A percentile compares a stretch with the other conserved stretches of the same genome.
phyloP scores from a whole-genome alignment of 2,113 vertebrate species.

The Aegithalos caudatus region DNA sequence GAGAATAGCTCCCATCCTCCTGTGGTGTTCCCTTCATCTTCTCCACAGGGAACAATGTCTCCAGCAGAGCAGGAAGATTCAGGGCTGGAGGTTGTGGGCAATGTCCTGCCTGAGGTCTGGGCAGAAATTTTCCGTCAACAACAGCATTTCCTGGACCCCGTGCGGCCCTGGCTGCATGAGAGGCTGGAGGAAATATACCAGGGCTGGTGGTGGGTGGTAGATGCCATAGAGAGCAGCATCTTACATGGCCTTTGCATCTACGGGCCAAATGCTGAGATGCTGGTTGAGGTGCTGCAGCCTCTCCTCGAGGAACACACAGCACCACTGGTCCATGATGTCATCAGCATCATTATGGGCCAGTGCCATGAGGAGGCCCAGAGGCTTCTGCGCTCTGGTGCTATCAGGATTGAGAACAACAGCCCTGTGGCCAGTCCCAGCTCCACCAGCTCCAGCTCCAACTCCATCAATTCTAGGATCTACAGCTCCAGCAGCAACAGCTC shows the following conservation, averaged over 20 bases:
- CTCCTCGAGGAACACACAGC: neutral
- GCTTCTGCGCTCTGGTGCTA: neutral
- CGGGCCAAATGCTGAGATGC: neutral
- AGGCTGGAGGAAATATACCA: neutral
- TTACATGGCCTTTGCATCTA: neutral
- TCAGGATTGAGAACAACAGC: fast-evolving
- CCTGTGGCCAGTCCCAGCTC: neutral
- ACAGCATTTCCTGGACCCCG: neutral
- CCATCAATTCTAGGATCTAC: neutral
- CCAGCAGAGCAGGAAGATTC: neutral
- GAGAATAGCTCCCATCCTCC: neutral
- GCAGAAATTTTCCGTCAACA: neutral
- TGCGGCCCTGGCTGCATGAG: neutral
- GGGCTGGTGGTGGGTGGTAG: neutral
- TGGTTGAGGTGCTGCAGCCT: neutral
- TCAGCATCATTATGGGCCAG: neutral
- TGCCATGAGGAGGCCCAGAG: neutral
- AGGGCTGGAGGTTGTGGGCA: neutral
- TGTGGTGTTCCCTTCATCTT: neutral
- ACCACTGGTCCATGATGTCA: neutral
- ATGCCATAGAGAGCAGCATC: neutral
- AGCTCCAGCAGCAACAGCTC: neutral
- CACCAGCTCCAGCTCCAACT: neutral
- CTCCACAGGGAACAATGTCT: neutral
- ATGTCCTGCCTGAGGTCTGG: neutral